phyloP scores from a whole-genome alignment of 2,888 invertebrate species.

The Ethmia dodecea region DNA sequence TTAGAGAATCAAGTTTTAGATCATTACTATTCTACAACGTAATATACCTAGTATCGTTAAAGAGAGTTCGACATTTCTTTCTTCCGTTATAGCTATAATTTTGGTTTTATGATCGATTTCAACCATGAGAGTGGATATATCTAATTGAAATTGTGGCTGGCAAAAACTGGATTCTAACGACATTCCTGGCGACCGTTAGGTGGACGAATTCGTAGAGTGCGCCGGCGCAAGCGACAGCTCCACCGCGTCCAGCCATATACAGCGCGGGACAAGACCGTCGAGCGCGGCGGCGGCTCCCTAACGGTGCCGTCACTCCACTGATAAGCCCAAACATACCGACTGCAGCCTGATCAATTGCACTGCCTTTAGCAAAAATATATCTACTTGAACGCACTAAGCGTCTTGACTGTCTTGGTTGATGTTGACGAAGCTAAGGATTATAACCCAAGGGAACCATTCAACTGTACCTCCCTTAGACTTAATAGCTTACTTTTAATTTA shows the following conservation, averaged over 20 bases:
- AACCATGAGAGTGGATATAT: slow-evolving; percentile 42
- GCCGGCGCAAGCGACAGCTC: slow-evolving; percentile 23
- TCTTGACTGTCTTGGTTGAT: slow-evolving; percentile 5
- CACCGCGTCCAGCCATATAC: slow-evolving; percentile 22
- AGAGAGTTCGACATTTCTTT: slow-evolving; percentile 18
- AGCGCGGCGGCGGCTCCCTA: slow-evolving; percentile 24
- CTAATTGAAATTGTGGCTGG: slow-evolving; percentile 47
- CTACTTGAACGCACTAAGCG: slow-evolving; percentile 8
- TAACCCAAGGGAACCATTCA: no score
- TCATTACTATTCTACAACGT: slow-evolving; percentile 13
- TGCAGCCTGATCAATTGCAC: slow-evolving; percentile 34
- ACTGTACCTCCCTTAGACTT: no score
- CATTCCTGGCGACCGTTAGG: slow-evolving; percentile 68
- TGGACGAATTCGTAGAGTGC: slow-evolving; percentile 46
- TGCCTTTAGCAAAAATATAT: slow-evolving; percentile 19
- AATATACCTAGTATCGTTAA: not conserved
- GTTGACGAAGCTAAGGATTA: no score
- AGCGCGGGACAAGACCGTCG: slow-evolving; percentile 14
- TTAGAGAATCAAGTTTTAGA: slow-evolving; percentile 8
- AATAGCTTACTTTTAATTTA: no score
- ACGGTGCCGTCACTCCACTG: slow-evolving; percentile 37
- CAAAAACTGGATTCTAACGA: slow-evolving; percentile 60
- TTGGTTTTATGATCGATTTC: slow-evolving; percentile 39
- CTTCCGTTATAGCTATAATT: slow-evolving; percentile 35
- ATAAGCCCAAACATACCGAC: slow-evolving; percentile 35